Evolutionary conservation across 2,797 vertebrate species (phyloP), one percentile per base, ranked within the genome.

Genomic region (Cygnus olor): DNA sequence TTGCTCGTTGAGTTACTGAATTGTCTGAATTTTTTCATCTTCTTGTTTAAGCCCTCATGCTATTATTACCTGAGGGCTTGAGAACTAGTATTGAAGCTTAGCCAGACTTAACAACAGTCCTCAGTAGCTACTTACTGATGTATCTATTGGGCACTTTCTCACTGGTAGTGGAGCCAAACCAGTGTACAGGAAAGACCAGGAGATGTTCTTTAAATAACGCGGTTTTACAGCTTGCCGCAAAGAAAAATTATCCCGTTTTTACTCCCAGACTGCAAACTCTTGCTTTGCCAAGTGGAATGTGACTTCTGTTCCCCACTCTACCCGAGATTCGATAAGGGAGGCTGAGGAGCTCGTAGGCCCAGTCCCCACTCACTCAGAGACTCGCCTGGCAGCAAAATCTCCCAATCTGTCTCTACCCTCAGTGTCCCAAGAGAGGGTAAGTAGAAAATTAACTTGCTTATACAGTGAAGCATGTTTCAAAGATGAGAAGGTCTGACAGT

Each of bases 251-350:
- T 96, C 80, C 94, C 95, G 0, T 97, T 97, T 97, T 94, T 97
- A 93, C 96, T 97, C 97, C 88, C 97, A 97, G 97, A 96, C 94
- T 91, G 61, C 95, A 96, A 97, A 96, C 91, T 93, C 95, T 97
- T 96, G 95, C 88, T 97, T 97, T 97, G 95, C 92, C 97, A 97
- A 97, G 89, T 97, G 96, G 96, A 97, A 97, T 80, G 95, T 10
- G 83, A 92, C 96, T 93, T 96, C 93, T 90, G 44, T 96, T 58
- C 93, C 97, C 60, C 91, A 95, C 87, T 96, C 91, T 78, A 96
- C 96, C 92, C 90, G 94, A 90, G 97, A 97, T 74, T 95, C 95
- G 47, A 95, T 97, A 97, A 96, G 87, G 80, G 97, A 97, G 96
- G 91, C 83, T 96, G 97, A 97, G 91, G 97, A 97, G 91, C 94